Conservation (phyloP, 2,797 vertebrate genomes). For the Picus viridis region DNA sequence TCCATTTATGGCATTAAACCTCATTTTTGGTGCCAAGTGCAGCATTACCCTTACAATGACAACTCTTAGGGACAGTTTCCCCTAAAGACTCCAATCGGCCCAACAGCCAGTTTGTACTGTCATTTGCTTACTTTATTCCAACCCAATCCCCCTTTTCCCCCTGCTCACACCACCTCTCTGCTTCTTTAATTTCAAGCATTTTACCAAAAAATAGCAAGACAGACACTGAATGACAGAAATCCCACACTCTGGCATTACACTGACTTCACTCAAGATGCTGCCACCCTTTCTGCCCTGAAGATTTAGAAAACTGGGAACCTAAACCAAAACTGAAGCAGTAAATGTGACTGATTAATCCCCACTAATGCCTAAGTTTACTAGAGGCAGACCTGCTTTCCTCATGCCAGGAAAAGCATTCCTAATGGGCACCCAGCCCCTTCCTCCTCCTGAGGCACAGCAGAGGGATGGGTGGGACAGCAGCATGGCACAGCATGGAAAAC, state of each 20-base stretch:
- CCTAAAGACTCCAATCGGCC: constrained; percentile 22
- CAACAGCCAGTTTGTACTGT: neutral
- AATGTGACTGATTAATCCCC: neutral
- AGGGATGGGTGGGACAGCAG: neutral
- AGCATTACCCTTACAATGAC: constrained; percentile 34
- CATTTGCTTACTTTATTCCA: neutral
- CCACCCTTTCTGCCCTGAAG: neutral
- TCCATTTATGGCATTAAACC: constrained; percentile 46
- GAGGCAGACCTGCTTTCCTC: neutral
- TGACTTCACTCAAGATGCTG: neutral
- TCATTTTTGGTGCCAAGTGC: constrained; percentile 52
- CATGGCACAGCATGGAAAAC: constrained; percentile 19
- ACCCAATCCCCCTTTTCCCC: neutral
- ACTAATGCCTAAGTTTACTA: neutral
- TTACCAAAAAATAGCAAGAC: neutral
- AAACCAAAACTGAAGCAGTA: neutral
- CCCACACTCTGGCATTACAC: neutral
- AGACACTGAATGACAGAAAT: neutral
- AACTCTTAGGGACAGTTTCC: constrained; percentile 14
- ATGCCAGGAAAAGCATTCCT: neutral
- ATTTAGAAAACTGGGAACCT: neutral
- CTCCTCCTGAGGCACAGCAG: neutral
- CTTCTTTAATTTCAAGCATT: neutral
- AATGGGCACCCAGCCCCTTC: neutral
- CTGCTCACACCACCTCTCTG: neutral